Evolutionary conservation across 2,797 vertebrate genomes (phyloP).

Genomic region (Diplodus sargus): DNA sequence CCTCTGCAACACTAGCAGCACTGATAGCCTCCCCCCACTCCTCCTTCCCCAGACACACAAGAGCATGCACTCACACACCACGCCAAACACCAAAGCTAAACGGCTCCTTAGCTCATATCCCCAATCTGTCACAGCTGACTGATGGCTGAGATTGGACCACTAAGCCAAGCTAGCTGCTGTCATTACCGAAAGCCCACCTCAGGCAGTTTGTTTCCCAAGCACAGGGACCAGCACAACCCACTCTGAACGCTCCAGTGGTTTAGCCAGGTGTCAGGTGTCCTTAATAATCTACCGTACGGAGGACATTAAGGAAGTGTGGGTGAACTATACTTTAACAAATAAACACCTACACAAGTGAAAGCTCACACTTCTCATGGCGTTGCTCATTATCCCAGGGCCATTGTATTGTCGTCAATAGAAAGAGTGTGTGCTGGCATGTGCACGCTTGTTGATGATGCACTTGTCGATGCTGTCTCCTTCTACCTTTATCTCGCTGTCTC

Average conservation of each 20-base stretch:
- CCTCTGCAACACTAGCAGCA: slow-evolving; percentile 83
- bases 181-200: slow-evolving; percentile 78
- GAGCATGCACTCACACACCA: slow-evolving; percentile 58
- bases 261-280: slow-evolving; percentile 72
- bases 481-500: slow-evolving; percentile 48
- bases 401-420: slow-evolving; percentile 57
- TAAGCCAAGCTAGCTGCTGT: slow-evolving; percentile 80
- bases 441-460: slow-evolving; percentile 40
- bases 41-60: slow-evolving; percentile 60
- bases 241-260: slow-evolving; percentile 55
- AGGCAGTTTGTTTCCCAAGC: slow-evolving; percentile 76
- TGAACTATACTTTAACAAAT: slow-evolving; percentile 42
- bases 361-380: slow-evolving; percentile 30
- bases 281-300: slow-evolving; percentile 54
- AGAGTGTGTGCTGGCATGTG: slow-evolving; percentile 37
- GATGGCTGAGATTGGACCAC: slow-evolving; percentile 81
- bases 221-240: slow-evolving; percentile 44
- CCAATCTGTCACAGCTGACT: slow-evolving; percentile 85
- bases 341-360: slow-evolving; percentile 34
- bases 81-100: slow-evolving; percentile 79
- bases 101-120: slow-evolving; percentile 83
- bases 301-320: slow-evolving; percentile 46
- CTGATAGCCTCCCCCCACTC: slow-evolving; percentile 63
- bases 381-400: slow-evolving; percentile 64
- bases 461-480: slow-evolving; percentile 33